These are phyloP conservation scores for Cryptoblepharus egeriae DNA, from an alignment of 2,797 vertebrate genomes.

Conservation along the genomic window DNA sequence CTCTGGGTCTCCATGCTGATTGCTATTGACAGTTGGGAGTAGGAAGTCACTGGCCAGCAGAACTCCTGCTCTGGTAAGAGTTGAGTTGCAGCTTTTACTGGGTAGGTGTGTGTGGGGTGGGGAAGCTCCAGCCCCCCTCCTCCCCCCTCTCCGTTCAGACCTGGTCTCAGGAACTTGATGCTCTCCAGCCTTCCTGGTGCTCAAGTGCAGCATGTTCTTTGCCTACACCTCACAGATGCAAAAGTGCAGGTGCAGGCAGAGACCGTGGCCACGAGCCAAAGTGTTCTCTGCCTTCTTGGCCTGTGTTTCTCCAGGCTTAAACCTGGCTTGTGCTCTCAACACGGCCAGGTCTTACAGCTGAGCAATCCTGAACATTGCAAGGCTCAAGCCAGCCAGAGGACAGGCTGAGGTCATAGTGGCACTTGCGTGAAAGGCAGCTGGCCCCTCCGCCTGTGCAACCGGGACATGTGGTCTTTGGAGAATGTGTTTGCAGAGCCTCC, in stretches of 20 bases:
- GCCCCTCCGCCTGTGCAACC: background rate
- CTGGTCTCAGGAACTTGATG: background rate
- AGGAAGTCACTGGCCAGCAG: background rate
- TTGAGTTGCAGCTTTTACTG: background rate
- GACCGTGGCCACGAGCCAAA: no score
- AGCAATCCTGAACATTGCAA: no score
- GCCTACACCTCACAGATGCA: background rate
- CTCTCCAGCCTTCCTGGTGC: background rate
- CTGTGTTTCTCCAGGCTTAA: background rate
- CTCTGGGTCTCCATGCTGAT: background rate
- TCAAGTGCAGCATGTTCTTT: background rate
- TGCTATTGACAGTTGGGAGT: background rate
- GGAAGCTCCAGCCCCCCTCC: background rate
- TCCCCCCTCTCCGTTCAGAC: background rate
- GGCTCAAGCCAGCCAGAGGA: background rate
- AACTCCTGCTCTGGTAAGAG: background rate
- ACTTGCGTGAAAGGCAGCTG: background rate
- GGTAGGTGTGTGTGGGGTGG: background rate
- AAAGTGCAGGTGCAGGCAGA: background rate
- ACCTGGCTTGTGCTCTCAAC: background rate
- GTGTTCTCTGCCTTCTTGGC: background rate
- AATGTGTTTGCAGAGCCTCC: background rate
- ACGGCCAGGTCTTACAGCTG: background rate
- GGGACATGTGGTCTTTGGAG: background rate
- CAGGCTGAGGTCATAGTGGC: background rate